Base-by-base conservation (phyloP, 2,888 invertebrate genomes). In the Stegophylla sp. region DNA sequence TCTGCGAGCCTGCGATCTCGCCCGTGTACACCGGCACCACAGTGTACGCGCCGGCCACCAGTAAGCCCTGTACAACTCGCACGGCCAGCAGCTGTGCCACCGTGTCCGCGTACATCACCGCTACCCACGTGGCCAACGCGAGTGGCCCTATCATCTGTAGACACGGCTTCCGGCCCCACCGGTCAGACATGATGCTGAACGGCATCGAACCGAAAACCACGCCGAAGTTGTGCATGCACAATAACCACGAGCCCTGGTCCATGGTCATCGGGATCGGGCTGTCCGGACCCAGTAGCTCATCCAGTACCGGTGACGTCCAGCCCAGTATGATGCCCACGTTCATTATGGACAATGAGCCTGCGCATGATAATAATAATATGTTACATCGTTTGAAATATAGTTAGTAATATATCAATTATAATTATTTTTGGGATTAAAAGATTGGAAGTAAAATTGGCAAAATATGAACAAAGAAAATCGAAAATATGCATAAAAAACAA, bases 101-200 rank as follows among this genome's bases (percentile, higher is more conserved):
- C 15, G 82, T 82, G n/a, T 71, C 74, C 13, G 82, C 64, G 45
- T 82, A 82, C 51, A 82, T 74, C 15, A 81, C 61, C 1, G 83
- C 76, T 12, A 82, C 56, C 89, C 90, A 90, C 84, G 90, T 89
- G 83, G 89, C 76, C 48, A 89, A 86, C 20, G 90, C 89, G 0
- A 91, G 91, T 13, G 91, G 84, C 0, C 89, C 87, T 0, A 89
- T 88, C 4, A 87, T 84, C 59, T 89, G 85, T 1, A 91, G 86
- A 1, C 90, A 88, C 4, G 86, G 87, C 51, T 89, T 89, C 0
- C 91, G 88, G 3, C 91, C 91, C 0, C 88, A 85, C 74, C 87
- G 87, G 84, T 91, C 90, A 83, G 89, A 89, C 28, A 90, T 85
- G 69, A 89, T 86, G 64, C 90, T 90, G 0, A 90, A 89, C 9